Evolutionary conservation across 2,888 invertebrate species (phyloP).

Genomic region (Plagodis dolabraria): DNA sequence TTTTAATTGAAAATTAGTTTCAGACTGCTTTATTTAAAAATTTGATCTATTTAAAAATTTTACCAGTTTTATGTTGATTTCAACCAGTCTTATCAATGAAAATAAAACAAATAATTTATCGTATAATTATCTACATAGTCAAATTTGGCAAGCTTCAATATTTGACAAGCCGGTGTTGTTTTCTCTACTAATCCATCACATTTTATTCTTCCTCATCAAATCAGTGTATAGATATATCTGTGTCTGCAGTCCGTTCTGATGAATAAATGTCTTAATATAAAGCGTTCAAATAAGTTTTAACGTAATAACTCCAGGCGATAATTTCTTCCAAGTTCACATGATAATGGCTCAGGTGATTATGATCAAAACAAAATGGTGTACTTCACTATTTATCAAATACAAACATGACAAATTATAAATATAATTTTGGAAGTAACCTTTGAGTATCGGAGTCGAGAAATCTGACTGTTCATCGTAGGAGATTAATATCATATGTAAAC

Average conservation of each 20-base stretch:
- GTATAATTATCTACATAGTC: too few species aligned
- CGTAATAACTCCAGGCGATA: slow-evolving; percentile 43
- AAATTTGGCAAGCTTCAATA: too few species aligned
- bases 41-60: too few species aligned
- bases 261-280: slow-evolving; percentile 43
- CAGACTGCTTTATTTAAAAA: too few species aligned
- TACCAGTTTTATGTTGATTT: too few species aligned
- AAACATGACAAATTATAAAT: slow-evolving; percentile 66
- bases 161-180: too few species aligned
- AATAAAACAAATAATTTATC: too few species aligned
- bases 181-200: too few species aligned
- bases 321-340: slow-evolving; percentile 36
- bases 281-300: slow-evolving; percentile 28
- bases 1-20: too few species aligned
- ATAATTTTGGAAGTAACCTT: slow-evolving; percentile 64
- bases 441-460: slow-evolving; percentile 66
- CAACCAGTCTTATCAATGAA: too few species aligned
- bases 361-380: slow-evolving; percentile 47
- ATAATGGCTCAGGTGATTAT: slow-evolving; percentile 44
- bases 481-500: slow-evolving; percentile 23
- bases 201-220: too few species aligned
- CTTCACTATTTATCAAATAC: slow-evolving; percentile 49
- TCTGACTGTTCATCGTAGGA: slow-evolving; percentile 72
- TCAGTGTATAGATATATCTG: not conserved
- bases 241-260: slow-evolving; percentile 7